These are phyloP conservation scores for Dryomyza anilis DNA, from an alignment of 2,888 invertebrate species.

Conservation along the genomic window DNA sequence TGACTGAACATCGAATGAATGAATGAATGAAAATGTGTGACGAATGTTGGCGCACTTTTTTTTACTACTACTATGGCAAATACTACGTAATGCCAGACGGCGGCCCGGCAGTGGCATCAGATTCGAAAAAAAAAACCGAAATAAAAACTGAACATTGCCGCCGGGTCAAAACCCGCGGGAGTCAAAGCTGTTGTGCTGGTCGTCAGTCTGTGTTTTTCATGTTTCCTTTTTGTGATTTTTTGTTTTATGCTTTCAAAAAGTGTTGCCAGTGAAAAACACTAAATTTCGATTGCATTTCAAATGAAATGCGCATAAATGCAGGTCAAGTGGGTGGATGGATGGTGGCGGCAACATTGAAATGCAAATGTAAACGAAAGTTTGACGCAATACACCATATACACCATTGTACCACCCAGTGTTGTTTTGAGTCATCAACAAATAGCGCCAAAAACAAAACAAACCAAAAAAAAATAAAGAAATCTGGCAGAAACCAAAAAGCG, in stretches of 20 bases:
- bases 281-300: neutral
- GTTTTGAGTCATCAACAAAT: too few species aligned
- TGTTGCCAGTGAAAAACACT: too few species aligned
- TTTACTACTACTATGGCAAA: slow-evolving; percentile 15
- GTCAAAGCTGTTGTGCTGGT: neutral
- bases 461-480: neutral
- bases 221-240: neutral
- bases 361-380: slow-evolving; percentile 9
- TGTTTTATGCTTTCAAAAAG: neutral
- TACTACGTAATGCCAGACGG: neutral
- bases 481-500: neutral
- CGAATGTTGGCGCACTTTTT: slow-evolving; percentile 21
- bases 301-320: slow-evolving; percentile 9
- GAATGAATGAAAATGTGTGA: slow-evolving; percentile 20
- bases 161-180: slow-evolving; percentile 24
- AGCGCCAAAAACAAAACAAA: slow-evolving; percentile 7
- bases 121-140: too few species aligned
- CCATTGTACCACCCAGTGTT: too few species aligned
- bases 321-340: neutral
- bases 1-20: slow-evolving; percentile 42
- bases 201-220: neutral
- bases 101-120: slow-evolving; percentile 26
- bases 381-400: too few species aligned
- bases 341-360: neutral
- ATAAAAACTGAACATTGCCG: slow-evolving; percentile 40